Evolutionary conservation across 2,113 vertebrate species (phyloP).

Genomic region (Hirundichthys speculiger): DNA sequence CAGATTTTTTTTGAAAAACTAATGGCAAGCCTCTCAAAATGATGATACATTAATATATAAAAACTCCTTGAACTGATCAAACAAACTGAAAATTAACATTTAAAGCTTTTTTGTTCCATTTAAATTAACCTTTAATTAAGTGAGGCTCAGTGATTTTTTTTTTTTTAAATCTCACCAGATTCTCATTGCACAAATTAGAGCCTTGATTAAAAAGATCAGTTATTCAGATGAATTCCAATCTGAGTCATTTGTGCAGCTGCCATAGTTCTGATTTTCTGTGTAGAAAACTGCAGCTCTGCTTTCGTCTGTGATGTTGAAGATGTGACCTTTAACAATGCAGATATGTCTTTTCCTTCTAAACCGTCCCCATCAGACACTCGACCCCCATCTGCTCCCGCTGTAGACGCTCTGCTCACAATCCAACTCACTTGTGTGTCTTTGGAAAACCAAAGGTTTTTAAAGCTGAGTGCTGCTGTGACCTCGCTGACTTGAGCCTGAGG

Average conservation of each 20-base stretch:
- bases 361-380: conserved; percentile 45
- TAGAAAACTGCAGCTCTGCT: conserved; percentile 23
- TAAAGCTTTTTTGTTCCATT: too few relatives aligned
- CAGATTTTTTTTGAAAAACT: too few relatives aligned
- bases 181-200: conserved; percentile 8
- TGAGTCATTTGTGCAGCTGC: conserved; percentile 15
- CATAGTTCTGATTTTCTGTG: conserved; percentile 31
- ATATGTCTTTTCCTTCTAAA: conserved; percentile 42
- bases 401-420: conserved; percentile 38
- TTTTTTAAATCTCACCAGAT: not conserved
- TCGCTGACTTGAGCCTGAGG: not conserved
- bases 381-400: conserved; percentile 26
- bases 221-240: conserved; percentile 31
- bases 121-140: too few relatives aligned
- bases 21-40: too few relatives aligned
- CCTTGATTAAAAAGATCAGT: conserved; percentile 20
- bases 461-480: conserved; percentile 26
- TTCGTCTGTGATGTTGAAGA: conserved; percentile 32
- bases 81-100: too few relatives aligned
- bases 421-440: conserved; percentile 59
- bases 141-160: too few relatives aligned
- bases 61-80: too few relatives aligned
- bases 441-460: conserved; percentile 19
- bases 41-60: too few relatives aligned
- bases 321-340: conserved; percentile 66